Percentiles rank a stretch among this genome's conserved stretches.
Conservation (phyloP, 2,797 vertebrate genomes). For the Pangasius krempfi region DNA sequence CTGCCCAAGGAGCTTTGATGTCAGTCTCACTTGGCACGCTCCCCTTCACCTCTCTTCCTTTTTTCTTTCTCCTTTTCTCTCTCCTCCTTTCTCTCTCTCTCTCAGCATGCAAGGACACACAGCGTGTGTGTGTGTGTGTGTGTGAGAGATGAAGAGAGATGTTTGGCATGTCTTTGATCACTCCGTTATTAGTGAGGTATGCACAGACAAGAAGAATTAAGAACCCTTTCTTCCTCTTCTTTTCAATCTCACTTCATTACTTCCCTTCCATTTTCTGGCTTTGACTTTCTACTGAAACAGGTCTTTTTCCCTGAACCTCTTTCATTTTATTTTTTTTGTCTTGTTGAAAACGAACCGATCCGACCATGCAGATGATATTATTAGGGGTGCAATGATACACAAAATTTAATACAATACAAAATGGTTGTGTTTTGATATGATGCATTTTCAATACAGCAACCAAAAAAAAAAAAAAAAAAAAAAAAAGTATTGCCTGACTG, state of each 20-base stretch:
- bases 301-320: background rate
- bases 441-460: too few relatives aligned
- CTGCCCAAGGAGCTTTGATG: conserved; percentile 62
- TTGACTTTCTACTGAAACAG: conserved; percentile 1
- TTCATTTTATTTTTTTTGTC: background rate
- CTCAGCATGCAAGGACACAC: conserved; percentile 51
- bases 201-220: conserved; percentile 65
- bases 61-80: conserved; percentile 41
- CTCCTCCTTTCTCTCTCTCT: conserved; percentile 14
- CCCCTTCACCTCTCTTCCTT: conserved; percentile 50
- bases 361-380: background rate
- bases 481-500: too few relatives aligned
- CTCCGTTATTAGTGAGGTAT: conserved; percentile 81
- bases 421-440: too few relatives aligned
- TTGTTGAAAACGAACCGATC: background rate
- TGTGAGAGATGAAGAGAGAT: conserved; percentile 65
- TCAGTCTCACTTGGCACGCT: conserved; percentile 55
- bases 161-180: conserved; percentile 74
- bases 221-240: conserved; percentile 42
- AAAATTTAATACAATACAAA: too few relatives aligned
- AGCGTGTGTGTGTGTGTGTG: conserved; percentile 46
- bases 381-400: background rate
- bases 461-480: too few relatives aligned
- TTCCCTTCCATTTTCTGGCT: conserved; percentile 30
- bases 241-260: conserved; percentile 53